Evolutionary conservation across 2,888 invertebrate genomes (phyloP), one percentile per base, ranked within the genome.

Genomic region (Cantharis nigra): DNA sequence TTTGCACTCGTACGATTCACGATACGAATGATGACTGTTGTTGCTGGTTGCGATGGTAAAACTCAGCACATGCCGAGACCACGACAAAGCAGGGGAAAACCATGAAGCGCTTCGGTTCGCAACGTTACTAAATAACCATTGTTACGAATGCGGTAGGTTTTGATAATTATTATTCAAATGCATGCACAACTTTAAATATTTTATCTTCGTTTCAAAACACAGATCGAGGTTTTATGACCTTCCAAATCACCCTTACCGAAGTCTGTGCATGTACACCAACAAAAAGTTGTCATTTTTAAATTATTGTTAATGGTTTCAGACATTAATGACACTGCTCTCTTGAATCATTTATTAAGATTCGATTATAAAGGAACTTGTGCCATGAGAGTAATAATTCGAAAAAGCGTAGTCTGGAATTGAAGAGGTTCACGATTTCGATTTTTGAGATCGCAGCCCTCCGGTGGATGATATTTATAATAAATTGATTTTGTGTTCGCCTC

Each of bases 41-140:
- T 13, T 78, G 78, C 72, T 71, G 75, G 72, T 81, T 80, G 80
- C 78, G 80, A 78, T 78, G 76, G 76, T 76, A 49, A 49, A 76
- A 76, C 62, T 70, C 69, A 78, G 81, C 80, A 80, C 81, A 81
- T 78, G 82, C 79, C 77, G 79, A 78, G 80, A 77, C 80, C 81
- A 79, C 81, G 77, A 79, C 79, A 80, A 81, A 81, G 75, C 75
- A 77, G 77, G 77, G 78, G 77, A 81, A 81, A 81, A 81, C 80
- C 75, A 80, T 81, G 81, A 76, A 78, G 75, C 82, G 78, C 72
- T 76, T 82, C 81, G 81, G 81, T 72, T 80, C 73, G 78, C 78
- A 80, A 80, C 78, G 78, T 76, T 81, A 83, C 82, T 82, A 81
- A 82, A 80, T 78, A 74, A 75, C 80, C 80, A 81, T 81, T 82